These are phyloP conservation scores for Hydrocynus forskahlii DNA, from an alignment of 2,797 vertebrate genomes.

Conservation along the genomic window DNA sequence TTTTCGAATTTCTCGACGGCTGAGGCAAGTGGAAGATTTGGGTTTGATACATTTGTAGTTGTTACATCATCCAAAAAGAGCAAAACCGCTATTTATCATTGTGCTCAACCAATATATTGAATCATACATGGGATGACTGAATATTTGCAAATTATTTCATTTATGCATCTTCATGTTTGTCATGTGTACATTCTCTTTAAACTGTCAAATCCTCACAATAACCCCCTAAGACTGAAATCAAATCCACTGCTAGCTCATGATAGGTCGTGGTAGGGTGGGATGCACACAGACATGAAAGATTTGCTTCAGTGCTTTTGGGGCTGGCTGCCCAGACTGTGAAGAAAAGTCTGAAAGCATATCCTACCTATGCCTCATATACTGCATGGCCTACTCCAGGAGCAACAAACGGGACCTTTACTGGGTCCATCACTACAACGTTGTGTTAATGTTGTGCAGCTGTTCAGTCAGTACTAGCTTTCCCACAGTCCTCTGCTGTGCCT, in stretches of 20 bases:
- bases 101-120: not conserved
- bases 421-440: constrained; percentile 39
- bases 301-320: constrained; percentile 42
- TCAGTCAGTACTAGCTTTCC: constrained; percentile 43
- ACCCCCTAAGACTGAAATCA: constrained; percentile 34
- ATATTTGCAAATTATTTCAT: constrained; percentile 45
- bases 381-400: constrained; percentile 52
- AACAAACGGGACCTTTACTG: constrained; percentile 52
- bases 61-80: constrained; percentile 37
- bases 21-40: constrained; percentile 21
- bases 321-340: constrained; percentile 45
- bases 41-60: constrained; percentile 33
- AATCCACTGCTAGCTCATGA: constrained; percentile 28
- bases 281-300: constrained; percentile 51
- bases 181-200: constrained; percentile 27
- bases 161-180: constrained; percentile 40
- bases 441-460: constrained; percentile 46
- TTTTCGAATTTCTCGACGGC: too few relatives aligned
- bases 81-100: constrained; percentile 16
- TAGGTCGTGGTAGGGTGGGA: constrained; percentile 43
- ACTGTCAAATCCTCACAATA: constrained; percentile 33
- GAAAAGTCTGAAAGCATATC: constrained; percentile 45
- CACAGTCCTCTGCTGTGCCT: constrained; percentile 50
- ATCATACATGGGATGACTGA: constrained; percentile 21
- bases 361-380: constrained; percentile 48